Percentiles rank a stretch among this genome's conserved stretches.
Evolutionary conservation across 1,140 invertebrate genomes (phyloP).

Genomic region (Drosophila pseudoananassae): DNA sequence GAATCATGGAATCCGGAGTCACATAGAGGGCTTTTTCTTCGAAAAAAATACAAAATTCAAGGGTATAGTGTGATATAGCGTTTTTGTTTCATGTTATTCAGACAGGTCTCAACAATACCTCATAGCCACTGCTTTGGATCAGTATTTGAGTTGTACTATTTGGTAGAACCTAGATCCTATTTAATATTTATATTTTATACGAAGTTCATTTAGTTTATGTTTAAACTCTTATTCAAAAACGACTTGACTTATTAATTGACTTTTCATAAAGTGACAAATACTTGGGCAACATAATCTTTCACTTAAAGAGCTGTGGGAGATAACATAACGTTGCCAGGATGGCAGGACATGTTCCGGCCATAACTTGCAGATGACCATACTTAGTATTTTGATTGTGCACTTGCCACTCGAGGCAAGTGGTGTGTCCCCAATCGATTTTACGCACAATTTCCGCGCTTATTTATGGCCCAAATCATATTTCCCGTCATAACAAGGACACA

Average conservation of each 20-base stretch:
- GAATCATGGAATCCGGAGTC: neutral
- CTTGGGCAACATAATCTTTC: too few species aligned
- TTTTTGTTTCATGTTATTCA: too few species aligned
- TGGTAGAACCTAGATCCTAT: too few species aligned
- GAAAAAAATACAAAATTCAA: neutral
- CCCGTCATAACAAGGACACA: neutral
- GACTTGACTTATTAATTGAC: too few species aligned
- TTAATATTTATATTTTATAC: too few species aligned
- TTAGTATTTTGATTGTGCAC: constrained; percentile 31
- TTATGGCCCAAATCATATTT: constrained; percentile 56
- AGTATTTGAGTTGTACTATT: too few species aligned
- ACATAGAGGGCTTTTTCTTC: neutral
- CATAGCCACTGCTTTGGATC: too few species aligned
- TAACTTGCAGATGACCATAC: constrained; percentile 18
- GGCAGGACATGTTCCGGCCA: neutral
- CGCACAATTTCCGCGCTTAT: constrained; percentile 54
- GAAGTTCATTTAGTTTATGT: too few species aligned
- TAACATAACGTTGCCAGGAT: neutral
- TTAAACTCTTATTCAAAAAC: too few species aligned
- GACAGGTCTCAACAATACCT: too few species aligned
- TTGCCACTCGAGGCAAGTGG: constrained; percentile 15
- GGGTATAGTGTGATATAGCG: neutral
- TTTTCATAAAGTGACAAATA: neutral
- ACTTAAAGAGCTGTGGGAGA: neutral
- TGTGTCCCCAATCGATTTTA: constrained; percentile 23